Evolutionary conservation across 2,113 vertebrate genomes (phyloP).

Genomic region (Electrona antarctica): DNA sequence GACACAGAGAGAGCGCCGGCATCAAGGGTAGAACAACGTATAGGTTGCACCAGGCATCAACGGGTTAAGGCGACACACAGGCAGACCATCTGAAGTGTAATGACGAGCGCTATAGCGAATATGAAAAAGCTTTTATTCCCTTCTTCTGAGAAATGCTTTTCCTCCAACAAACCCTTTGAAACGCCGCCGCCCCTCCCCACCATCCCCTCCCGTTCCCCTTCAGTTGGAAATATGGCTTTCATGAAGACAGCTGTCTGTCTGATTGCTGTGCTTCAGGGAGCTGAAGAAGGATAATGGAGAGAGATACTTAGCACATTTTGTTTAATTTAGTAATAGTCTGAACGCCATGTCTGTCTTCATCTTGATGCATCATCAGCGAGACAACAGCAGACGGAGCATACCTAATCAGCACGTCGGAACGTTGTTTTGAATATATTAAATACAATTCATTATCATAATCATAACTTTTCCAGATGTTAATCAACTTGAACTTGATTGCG

Average conservation of each 20-base stretch:
- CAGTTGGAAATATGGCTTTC: constrained; percentile 20
- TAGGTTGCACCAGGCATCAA: no score
- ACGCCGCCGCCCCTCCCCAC: neutral
- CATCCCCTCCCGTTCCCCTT: neutral
- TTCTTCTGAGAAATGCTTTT: constrained; percentile 47
- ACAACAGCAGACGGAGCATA: no score
- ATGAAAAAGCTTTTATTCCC: constrained; percentile 34
- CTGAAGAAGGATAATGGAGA: constrained; percentile 10
- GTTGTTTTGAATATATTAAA: no score
- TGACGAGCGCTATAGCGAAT: constrained; percentile 29
- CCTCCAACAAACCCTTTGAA: constrained; percentile 29
- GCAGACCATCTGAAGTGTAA: constrained; percentile 36
- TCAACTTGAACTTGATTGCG: no score
- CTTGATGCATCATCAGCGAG: no score
- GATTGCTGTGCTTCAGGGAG: constrained; percentile 8
- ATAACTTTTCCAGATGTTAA: no score
- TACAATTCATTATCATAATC: no score
- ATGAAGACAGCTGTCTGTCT: constrained; percentile 13
- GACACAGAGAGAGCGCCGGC: no score
- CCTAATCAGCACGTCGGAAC: no score
- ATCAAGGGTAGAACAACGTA: no score
- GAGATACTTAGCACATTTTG: constrained; percentile 5
- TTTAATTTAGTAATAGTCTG: constrained; percentile 6
- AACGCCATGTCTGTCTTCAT: no score
- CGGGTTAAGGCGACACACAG: constrained; percentile 49